Base-by-base conservation (phyloP, 2,113 vertebrate genomes). In the Ctenomys sociabilis region DNA sequence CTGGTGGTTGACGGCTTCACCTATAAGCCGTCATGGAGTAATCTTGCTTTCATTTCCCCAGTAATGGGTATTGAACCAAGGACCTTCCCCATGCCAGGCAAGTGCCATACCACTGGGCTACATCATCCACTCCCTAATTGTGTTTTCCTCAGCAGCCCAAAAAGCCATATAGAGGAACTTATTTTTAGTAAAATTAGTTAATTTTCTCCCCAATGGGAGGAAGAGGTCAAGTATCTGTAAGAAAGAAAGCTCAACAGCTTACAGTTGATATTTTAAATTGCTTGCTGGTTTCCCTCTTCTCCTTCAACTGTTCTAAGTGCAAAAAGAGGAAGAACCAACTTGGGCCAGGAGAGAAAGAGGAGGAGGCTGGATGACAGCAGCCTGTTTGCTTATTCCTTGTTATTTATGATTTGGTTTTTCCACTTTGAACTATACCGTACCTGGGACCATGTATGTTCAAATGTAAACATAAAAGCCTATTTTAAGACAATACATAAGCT, bases 151-250 rank as follows among this genome's bases (percentile, higher is more conserved):
- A 84, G 14, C 1, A 89, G 54, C 28, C 66, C 63, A 78, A 68
- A 82, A 19, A 57, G 54, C 54, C 14, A 82, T 30, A 43, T 45
- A 63, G 35, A 66, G 78, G 26, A 66, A 43, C 66, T 12, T 10
- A 28, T 64, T 95, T 94, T 85, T 64, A 63, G 40, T 70, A 80
- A 52, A 91, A 84, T 86, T 45, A 77, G 77, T 68, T 93, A 22
- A 63, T 93, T 88, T 64, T 40, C 21, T 83, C 7, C 35, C 1
- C 28, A 81, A 14, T 57, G 1, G 3, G 14, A 82, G 85, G 83
- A 72, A 95, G 70, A 95, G 54, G 28, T 66, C 85, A 52, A 85
- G 61, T 0, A n/a, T 54, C 21, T 35, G 52, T n/a, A 63, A 85
- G 30, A 88, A 75, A 91, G 54, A 49, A 93, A 86, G 52, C 24